Conservation (phyloP, 2,888 invertebrate genomes). For the Ormia ochracea region DNA sequence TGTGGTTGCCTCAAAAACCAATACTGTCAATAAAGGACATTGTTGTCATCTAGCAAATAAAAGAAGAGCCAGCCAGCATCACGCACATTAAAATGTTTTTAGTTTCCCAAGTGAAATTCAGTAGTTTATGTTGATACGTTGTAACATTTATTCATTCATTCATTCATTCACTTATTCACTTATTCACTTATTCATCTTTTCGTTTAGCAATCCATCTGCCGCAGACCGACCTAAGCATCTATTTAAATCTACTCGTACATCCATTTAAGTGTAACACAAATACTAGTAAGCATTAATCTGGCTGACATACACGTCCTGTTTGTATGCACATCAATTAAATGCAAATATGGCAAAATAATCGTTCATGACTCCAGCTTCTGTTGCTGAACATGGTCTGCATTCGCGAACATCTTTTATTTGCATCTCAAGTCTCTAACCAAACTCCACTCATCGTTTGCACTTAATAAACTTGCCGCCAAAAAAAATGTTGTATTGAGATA, state of each 20-base stretch:
- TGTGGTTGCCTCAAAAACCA: slow-evolving; percentile 22
- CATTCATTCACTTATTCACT: not conserved
- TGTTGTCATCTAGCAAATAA: slow-evolving; percentile 45
- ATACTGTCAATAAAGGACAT: slow-evolving; percentile 44
- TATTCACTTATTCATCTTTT: slow-evolving; percentile 3
- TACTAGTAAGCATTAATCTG: slow-evolving; percentile 25
- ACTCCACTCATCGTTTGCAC: slow-evolving; percentile 43
- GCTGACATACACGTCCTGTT: slow-evolving; percentile 61
- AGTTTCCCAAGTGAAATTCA: slow-evolving; percentile 31
- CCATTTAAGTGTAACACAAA: slow-evolving; percentile 30
- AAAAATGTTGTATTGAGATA: slow-evolving; percentile 42
- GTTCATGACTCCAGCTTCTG: slow-evolving; percentile 64
- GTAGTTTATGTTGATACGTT: slow-evolving; percentile 20
- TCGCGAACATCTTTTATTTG: slow-evolving; percentile 46
- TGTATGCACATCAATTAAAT: slow-evolving; percentile 70
- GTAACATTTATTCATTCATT: slow-evolving; percentile 39
- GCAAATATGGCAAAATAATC: slow-evolving; percentile 69
- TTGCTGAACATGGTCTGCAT: slow-evolving; percentile 48
- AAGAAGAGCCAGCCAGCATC: slow-evolving; percentile 5
- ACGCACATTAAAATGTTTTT: slow-evolving; percentile 51
- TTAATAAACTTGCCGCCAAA: slow-evolving; percentile 55
- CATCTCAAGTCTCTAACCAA: slow-evolving; percentile 22
- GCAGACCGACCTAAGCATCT: not conserved
- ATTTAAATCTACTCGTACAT: slow-evolving; percentile 40
- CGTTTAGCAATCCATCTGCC: not conserved